Evolutionary conservation across 2,888 invertebrate species (phyloP), one percentile per base, ranked within the genome.

Genomic region (Galerucella nymphaeae): DNA sequence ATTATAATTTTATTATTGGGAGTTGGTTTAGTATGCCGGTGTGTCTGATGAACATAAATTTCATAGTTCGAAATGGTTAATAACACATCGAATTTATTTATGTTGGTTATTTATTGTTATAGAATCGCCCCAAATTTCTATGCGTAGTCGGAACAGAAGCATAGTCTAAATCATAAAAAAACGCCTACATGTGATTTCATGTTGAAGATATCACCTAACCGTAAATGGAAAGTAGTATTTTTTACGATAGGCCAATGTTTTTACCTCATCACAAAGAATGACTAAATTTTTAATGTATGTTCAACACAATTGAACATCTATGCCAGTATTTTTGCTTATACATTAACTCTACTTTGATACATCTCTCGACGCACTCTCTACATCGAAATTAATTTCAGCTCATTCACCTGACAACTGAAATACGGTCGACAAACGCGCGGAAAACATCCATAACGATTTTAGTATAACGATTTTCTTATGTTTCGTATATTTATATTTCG

Each of bases 1-100:
- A 70, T 65, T 70, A 70, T 65, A 57, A 65, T 57, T 65, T 59
- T 65, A 70, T 58, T 65, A 57, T 65, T 57, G 57, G 30, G 16
- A 38, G 59, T 62, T 10, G 2, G 16, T 62, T 38, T 59, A 42
- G 42, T 18, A 18, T 62, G 42, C 61, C 11, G 42, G 58, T 58
- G 14, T 30, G 30, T n/a, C 30, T 30, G 58, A 23, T 23, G 16
- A 58, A 13, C 30, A 16, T 58, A 30, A 58, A 58, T 30, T 30
- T 23, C 14, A 14, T 5, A 58, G 58, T 23, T 58, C 30, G 23
- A 58, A 58, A 58, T 58, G 58, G 30, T 58, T 58, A 14, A 58
- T 30, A 58, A 58, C 14, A 30, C 30, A 23, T 14, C 2, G 30
- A 4, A 58, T 58, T 58, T 58, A 58, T 58, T 58, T 58, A 58